Base-by-base conservation (phyloP, 2,888 invertebrate genomes). In the Salpingus planirostris region DNA sequence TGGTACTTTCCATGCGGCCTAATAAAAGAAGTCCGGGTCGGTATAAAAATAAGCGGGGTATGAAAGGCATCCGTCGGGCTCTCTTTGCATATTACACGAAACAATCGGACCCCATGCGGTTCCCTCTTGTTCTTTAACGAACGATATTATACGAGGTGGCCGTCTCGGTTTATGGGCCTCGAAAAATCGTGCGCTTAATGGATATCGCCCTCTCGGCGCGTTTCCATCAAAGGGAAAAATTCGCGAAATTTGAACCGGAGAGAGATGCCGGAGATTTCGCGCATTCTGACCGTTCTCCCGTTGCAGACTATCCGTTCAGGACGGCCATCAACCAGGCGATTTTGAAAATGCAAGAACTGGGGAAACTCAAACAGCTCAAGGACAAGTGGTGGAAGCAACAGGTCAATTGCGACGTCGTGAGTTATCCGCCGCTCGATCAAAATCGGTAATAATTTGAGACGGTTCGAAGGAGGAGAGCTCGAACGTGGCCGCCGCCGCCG, bases 331-430 rank as follows among this genome's bases (percentile, higher is more conserved):
- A 88, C 51, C 84, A 84, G 38, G 88, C 89, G 1, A 85, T 97
- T 23, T 65, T 96, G 11, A 83, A 82, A 63, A 71, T 97, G 42
- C 92, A 95, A 59, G 95, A 97, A 63, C 80, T 79, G 44, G 92
- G 93, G 0, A 74, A 75, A 45, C 69, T 96, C 22, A 79, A 78
- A 27, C 74, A 76, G 37, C 65, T 96, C 29, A 93, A 93, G 64
- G 78, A 81, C 31, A 84, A 82, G 55, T 97, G 95, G 95, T 97
- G 95, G 95, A 78, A 79, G 52, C 68, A 74, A 54, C 73, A 70
- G 43, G 70, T 78, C 11, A 72, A 74, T 2, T 74, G 74, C 15
- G 69, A 71, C 21, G 23, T 64, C 66, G n/a, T n/a, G n/a, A n/a
- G n/a, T n/a, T n/a, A n/a, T 6, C 18, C 8, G 8, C 5, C 18